Percentiles rank a stretch among this genome's conserved stretches.
These are phyloP conservation scores for Pelosia muscerda DNA, from an alignment of 2,888 invertebrate species.

Conservation along the genomic window DNA sequence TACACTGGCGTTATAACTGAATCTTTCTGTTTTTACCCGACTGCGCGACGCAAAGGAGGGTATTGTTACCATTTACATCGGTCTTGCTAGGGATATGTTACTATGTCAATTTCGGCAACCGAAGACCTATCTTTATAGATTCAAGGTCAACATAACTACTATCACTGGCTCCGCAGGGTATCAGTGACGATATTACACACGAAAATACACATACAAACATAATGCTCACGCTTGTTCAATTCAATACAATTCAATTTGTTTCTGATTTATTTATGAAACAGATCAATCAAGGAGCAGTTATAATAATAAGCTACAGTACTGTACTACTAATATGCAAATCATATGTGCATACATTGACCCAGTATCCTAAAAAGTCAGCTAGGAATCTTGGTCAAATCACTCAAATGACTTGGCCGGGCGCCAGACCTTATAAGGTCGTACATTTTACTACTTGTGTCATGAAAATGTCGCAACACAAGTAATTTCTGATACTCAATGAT, in stretches of 20 bases:
- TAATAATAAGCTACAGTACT: background rate
- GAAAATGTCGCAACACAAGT: conserved; percentile 35
- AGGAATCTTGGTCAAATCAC: conserved; percentile 42
- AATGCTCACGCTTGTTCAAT: too few species aligned
- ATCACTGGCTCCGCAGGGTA: too few species aligned
- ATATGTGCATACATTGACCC: conserved; percentile 26
- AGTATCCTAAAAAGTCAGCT: conserved; percentile 31
- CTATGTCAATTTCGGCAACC: too few species aligned
- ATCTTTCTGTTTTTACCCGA: background rate
- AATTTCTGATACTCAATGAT: conserved; percentile 29
- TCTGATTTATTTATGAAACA: too few species aligned
- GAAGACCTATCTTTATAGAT: too few species aligned
- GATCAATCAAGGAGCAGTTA: background rate
- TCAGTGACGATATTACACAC: too few species aligned
- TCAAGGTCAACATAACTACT: too few species aligned
- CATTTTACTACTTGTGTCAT: conserved; percentile 34
- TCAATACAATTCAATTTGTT: too few species aligned
- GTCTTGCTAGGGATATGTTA: too few species aligned
- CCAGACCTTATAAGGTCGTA: conserved; percentile 39
- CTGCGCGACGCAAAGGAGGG: too few species aligned
- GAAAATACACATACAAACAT: too few species aligned
- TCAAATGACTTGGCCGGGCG: conserved; percentile 42
- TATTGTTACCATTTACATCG: too few species aligned
- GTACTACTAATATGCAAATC: conserved; percentile 3
- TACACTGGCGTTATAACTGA: background rate